These are phyloP conservation scores for Trachelus troglodyta DNA, from an alignment of 2,888 invertebrate species.

Conservation along the genomic window DNA sequence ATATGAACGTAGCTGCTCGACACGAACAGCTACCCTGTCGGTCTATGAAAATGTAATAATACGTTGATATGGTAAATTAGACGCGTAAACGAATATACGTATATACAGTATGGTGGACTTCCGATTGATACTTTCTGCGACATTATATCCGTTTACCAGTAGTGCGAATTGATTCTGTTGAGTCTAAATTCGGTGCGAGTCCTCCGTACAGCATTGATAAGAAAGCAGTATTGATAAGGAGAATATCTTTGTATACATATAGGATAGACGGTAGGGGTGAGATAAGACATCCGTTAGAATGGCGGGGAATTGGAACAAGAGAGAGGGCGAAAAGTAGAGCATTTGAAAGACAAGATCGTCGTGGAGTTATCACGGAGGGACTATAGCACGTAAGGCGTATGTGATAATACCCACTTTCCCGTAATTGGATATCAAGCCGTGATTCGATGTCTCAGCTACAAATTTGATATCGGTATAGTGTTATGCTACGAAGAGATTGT, in stretches of 20 bases:
- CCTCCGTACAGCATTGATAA: background rate
- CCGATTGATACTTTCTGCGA: background rate
- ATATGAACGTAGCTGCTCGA: background rate
- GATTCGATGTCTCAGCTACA: background rate
- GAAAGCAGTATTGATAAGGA: no score
- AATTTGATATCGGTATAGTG: background rate
- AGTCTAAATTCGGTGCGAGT: background rate
- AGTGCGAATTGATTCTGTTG: background rate
- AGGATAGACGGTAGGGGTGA: background rate
- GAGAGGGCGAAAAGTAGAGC: background rate
- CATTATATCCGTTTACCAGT: background rate
- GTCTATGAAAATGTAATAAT: background rate
- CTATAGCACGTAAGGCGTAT: background rate
- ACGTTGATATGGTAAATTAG: slow-evolving; percentile 1
- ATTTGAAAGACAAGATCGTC: background rate
- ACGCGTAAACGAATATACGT: background rate
- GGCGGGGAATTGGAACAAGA: background rate
- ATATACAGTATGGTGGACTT: background rate
- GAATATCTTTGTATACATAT: background rate
- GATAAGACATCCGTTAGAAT: background rate
- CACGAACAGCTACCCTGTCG: background rate
- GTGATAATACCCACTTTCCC: background rate
- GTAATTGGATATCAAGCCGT: background rate
- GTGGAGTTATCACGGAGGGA: background rate
- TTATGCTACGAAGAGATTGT: background rate